phyloP scores from a whole-genome alignment of 2,797 vertebrate species.

The Chloroceryle amazona region DNA sequence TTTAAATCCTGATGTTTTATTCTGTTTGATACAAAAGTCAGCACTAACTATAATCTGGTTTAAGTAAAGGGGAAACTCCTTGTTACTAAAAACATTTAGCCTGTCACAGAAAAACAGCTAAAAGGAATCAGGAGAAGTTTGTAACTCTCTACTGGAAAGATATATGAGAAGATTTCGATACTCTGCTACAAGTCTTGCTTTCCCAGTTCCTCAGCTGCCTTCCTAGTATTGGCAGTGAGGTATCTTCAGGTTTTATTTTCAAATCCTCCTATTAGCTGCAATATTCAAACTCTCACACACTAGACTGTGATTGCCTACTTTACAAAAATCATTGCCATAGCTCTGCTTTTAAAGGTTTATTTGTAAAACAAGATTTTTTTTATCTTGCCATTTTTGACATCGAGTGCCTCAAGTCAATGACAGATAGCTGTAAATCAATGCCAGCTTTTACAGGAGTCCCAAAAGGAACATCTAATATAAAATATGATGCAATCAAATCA shows the following conservation, averaged over 20 bases:
- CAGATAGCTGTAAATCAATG: constrained; percentile 37
- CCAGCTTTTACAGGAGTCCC: background rate
- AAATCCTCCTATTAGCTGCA: background rate
- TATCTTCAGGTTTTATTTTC: constrained; percentile 22
- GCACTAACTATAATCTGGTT: background rate
- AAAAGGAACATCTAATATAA: background rate
- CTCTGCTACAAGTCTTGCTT: background rate
- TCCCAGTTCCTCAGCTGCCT: background rate
- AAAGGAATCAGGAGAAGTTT: background rate
- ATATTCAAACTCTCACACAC: background rate
- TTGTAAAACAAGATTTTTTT: constrained; percentile 32
- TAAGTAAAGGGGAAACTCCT: background rate
- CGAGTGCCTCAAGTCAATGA: background rate
- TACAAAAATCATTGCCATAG: background rate
- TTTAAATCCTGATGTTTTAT: background rate
- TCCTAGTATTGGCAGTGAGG: background rate
- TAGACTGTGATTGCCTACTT: background rate
- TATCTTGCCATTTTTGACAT: constrained; percentile 43
- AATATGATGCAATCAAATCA: constrained; percentile 22
- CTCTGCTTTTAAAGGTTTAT: background rate
- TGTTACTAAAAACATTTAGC: background rate
- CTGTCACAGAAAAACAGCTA: background rate
- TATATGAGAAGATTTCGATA: background rate
- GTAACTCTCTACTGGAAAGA: background rate
- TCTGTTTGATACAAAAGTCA: background rate